These are phyloP conservation scores for Mechanitis messenoides DNA, from an alignment of 2,888 invertebrate species.

Conservation along the genomic window DNA sequence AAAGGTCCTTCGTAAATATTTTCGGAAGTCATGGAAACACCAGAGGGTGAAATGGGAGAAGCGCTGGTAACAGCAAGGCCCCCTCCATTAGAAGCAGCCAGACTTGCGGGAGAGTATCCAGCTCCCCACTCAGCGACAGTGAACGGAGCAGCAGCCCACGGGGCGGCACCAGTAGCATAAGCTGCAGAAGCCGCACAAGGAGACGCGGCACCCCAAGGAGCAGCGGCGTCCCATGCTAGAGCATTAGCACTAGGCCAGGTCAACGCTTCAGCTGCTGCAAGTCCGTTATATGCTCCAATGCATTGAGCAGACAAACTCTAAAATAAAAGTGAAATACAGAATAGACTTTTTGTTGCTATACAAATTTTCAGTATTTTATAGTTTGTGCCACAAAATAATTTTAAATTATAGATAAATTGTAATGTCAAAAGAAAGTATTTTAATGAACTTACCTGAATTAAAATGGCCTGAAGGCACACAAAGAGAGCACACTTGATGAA, in stretches of 20 bases:
- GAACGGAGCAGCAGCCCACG: slow-evolving; percentile 14
- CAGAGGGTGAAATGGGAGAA: slow-evolving; percentile 45
- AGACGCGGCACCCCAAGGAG: neutral
- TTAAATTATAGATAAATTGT: too few species aligned
- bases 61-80: slow-evolving; percentile 42
- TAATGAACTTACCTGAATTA: neutral
- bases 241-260: slow-evolving; percentile 9
- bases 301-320: slow-evolving; percentile 26
- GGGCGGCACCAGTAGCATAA: slow-evolving; percentile 11
- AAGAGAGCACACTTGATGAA: neutral
- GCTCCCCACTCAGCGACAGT: slow-evolving; percentile 12
- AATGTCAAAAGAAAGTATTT: neutral
- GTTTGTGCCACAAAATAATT: too few species aligned
- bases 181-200: slow-evolving; percentile 19
- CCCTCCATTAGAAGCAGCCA: slow-evolving; percentile 37
- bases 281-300: slow-evolving; percentile 17
- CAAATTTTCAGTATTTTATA: too few species aligned
- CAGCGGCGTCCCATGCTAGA: slow-evolving; percentile 6
- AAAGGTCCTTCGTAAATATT: slow-evolving; percentile 47
- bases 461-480: neutral
- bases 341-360: too few species aligned
- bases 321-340: slow-evolving; percentile 8
- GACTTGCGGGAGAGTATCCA: slow-evolving; percentile 2
- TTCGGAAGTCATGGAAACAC: slow-evolving; percentile 45
- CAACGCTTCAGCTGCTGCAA: slow-evolving; percentile 7